Evolutionary conservation across 2,797 vertebrate genomes (phyloP), one percentile per base, ranked within the genome.

Genomic region (Oreochromis grahami): DNA sequence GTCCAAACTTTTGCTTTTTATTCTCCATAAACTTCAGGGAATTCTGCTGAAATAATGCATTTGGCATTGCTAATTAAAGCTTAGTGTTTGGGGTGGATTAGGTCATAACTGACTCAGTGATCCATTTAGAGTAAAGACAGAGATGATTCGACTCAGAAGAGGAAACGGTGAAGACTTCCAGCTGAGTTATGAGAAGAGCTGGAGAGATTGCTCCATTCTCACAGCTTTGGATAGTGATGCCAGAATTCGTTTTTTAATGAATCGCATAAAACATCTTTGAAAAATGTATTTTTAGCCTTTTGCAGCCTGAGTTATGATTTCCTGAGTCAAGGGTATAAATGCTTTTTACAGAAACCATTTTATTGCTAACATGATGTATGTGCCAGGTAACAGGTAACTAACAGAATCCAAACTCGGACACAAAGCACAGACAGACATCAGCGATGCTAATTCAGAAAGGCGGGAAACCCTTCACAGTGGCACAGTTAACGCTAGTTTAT

Each of bases 261-360:
- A n/a, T 13, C 58, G 36, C 19, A 43, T 68, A 68, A 68, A 68
- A 65, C 3, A 68, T 41, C 12, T 21, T 68, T 68, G n/a, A 68
- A 68, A 65, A 65, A 41, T 0, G 36, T 43, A 43, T 24, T 43
- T 68, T 68, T 24, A 70, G 21, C 1, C 21, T 70, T 43, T 70
- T 70, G 0, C 9, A 72, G 68, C 3, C 0, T 51, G 15, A 45
- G 1, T 26, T 48, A 0, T 3, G 68, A 48, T 29, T 29, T 72
- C 7, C 0, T 3, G 4, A 72, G 41, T 72, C 0, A 45, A 26
- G 5, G 0, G 26, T 26, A 26, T 26, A 10, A 63, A 2, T 36
- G 58, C 17, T 5, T 63, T 0, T 5, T 13, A 63, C 32, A 7
- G 36, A 36, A 60, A 36, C 0, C 56, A 36, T n/a, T 7, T 63